A percentile compares a stretch with the other conserved stretches of the same genome.
Evolutionary conservation across 2,113 vertebrate species (phyloP).

Genomic region (Sceloporus undulatus): DNA sequence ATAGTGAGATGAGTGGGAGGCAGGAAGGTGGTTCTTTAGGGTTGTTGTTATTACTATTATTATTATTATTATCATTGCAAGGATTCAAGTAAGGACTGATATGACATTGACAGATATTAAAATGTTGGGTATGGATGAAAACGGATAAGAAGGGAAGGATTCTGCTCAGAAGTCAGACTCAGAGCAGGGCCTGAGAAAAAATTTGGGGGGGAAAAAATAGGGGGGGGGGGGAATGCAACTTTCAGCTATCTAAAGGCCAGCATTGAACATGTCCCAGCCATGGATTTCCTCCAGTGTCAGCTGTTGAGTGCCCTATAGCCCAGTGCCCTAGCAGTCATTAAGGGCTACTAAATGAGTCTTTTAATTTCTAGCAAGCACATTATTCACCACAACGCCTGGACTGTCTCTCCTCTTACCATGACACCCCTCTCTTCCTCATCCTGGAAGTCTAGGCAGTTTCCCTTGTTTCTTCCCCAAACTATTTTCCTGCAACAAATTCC

Average conservation of each 20-base stretch:
- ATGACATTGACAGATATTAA: conserved; percentile 35
- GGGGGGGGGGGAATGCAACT: conserved; percentile 43
- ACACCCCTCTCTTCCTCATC: conserved; percentile 56
- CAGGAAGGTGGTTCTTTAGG: not conserved
- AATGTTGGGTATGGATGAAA: conserved; percentile 45
- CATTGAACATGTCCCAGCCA: conserved; percentile 53
- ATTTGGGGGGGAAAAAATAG: conserved; percentile 27
- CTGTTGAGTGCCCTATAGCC: conserved; percentile 48
- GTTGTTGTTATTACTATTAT: too few relatives aligned
- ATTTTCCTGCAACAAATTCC: not conserved
- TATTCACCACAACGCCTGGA: conserved; percentile 56
- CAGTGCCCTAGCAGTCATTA: conserved; percentile 73
- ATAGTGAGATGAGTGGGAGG: not conserved
- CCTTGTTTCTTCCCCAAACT: not conserved
- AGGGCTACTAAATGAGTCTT: conserved; percentile 75
- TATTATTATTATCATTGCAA: not conserved
- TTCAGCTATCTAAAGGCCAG: conserved; percentile 44
- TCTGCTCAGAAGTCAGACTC: conserved; percentile 38
- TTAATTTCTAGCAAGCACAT: conserved; percentile 78
- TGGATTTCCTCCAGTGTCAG: conserved; percentile 56
- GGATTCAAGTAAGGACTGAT: conserved; percentile 41
- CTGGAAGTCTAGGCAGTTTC: conserved; percentile 63
- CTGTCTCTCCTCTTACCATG: conserved; percentile 42
- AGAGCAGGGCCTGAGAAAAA: conserved; percentile 14
- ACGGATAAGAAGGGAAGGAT: not conserved